A percentile compares a stretch with the other conserved stretches of the same genome.
Conservation (phyloP, 2,113 vertebrate genomes). For the Takifugu bimaculatus region DNA sequence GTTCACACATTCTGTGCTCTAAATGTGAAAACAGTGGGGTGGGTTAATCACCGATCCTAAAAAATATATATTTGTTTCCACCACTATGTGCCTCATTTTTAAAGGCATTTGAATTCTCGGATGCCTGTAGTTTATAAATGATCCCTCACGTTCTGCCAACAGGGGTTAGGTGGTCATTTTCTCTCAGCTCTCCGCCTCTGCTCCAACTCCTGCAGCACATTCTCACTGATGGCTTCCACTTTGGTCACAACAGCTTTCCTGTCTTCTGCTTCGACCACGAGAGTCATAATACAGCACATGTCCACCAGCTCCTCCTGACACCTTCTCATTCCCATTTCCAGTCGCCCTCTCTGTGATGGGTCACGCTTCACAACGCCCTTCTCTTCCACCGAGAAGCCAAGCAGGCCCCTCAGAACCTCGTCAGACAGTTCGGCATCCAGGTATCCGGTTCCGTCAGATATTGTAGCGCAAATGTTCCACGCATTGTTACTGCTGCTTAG, state of each 20-base stretch:
- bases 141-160: background rate
- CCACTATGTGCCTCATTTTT: background rate
- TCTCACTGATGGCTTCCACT: conserved; percentile 70
- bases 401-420: conserved; percentile 81
- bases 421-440: conserved; percentile 86
- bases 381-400: conserved; percentile 88
- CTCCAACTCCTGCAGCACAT: conserved; percentile 76
- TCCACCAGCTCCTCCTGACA: conserved; percentile 89
- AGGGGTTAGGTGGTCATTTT: conserved; percentile 22
- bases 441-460: conserved; percentile 91
- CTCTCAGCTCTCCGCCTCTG: conserved; percentile 64
- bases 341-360: conserved; percentile 68
- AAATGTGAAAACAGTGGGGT: conserved; percentile 34
- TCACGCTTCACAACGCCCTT: conserved; percentile 81
- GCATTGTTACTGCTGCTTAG: conserved; percentile 76
- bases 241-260: conserved; percentile 75
- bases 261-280: conserved; percentile 72
- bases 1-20: conserved; percentile 49
- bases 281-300: conserved; percentile 89
- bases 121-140: conserved; percentile 33
- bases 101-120: conserved; percentile 15
- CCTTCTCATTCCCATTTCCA: conserved; percentile 80
- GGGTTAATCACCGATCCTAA: conserved; percentile 26
- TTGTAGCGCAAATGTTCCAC: conserved; percentile 83
- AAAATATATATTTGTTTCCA: conserved; percentile 11